Base-by-base conservation (phyloP, 2,113 vertebrate genomes). In the Coturnix japonica region DNA sequence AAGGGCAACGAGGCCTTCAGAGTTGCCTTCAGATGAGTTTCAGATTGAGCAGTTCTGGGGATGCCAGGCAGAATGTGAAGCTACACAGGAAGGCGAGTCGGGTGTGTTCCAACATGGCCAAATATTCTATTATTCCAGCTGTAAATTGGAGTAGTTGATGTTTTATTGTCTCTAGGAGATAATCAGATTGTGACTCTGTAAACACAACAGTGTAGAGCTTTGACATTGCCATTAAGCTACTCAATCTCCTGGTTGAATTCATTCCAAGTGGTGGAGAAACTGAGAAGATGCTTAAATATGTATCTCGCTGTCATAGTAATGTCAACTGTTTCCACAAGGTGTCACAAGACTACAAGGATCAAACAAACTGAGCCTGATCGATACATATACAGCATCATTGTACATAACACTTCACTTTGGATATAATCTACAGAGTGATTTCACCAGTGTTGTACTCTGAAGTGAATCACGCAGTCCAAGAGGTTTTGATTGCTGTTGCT, bases 311-410 rank as follows among this genome's bases (percentile, higher is more conserved):
- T 30, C 16, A 4, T 5, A 19, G 93, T 54, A 91, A 93, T 90
- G 65, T 33, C 61, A 47, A 3, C 18, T 61, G 13, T 56, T 47
- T 81, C 95, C 95, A 95, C 95, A 78, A 93, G 94, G 77, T 95
- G 94, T 91, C 94, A 91, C 39, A 71, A 93, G 87, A 83, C 1
- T 0, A 5, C 61, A 91, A 91, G 53, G 28, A 61, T 7, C 6
- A 60, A 64, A 64, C 26, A 51, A 86, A 37, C 30, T 0, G 3
- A 13, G n/a, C 56, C 37, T 75, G 49, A 49, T 28, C 10, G 10
- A 39, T 41, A 44, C 1, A 17, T 57, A 1, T 11, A 5, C 5
- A 26, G 30, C 35, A 54, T 47, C 28, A 3, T 0, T 21, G 31
- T 13, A 15, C 39, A 8, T 25, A 7, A 11, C 10, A 41, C 46